phyloP scores from a whole-genome alignment of 2,888 invertebrate genomes.

The Drosophila sordidula region DNA sequence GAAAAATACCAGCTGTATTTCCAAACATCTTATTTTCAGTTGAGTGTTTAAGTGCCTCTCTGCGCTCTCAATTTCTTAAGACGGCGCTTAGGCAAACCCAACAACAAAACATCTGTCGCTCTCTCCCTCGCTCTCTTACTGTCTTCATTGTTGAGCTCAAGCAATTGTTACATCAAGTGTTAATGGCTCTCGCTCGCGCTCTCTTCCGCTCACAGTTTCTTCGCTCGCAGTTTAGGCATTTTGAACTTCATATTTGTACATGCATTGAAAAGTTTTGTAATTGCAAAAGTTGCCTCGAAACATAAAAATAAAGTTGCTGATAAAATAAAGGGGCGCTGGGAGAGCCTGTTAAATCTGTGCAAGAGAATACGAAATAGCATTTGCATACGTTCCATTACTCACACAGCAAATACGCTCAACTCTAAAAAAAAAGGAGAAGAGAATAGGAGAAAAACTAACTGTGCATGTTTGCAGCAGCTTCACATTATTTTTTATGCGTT shows the following conservation, averaged over 20 bases:
- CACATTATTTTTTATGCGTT: conserved; percentile 75
- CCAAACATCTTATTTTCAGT: too few relatives aligned
- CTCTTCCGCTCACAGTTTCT: neutral
- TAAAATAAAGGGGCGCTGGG: conserved; percentile 21
- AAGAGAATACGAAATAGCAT: conserved; percentile 49
- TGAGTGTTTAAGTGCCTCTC: neutral
- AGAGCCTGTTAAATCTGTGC: conserved; percentile 38
- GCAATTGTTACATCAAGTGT: conserved; percentile 4
- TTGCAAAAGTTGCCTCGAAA: conserved; percentile 65
- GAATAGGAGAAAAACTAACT: conserved; percentile 26
- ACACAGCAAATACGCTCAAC: conserved; percentile 30
- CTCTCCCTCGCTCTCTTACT: neutral
- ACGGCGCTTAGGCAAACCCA: too few relatives aligned
- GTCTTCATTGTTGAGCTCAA: neutral
- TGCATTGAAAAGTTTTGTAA: conserved; percentile 61
- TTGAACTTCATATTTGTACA: conserved; percentile 38
- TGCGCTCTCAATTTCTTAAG: neutral
- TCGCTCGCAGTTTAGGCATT: conserved; percentile 6
- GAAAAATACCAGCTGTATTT: too few relatives aligned
- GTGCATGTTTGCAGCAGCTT: conserved; percentile 59
- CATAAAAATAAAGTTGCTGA: conserved; percentile 52
- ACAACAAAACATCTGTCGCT: neutral
- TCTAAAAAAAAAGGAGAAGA: conserved; percentile 11
- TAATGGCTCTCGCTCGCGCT: conserved; percentile 16
- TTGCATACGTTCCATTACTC: conserved; percentile 48